Evolutionary conservation across 2,113 vertebrate species (phyloP), one percentile per base, ranked within the genome.

Genomic region (Seriola dumerili): DNA sequence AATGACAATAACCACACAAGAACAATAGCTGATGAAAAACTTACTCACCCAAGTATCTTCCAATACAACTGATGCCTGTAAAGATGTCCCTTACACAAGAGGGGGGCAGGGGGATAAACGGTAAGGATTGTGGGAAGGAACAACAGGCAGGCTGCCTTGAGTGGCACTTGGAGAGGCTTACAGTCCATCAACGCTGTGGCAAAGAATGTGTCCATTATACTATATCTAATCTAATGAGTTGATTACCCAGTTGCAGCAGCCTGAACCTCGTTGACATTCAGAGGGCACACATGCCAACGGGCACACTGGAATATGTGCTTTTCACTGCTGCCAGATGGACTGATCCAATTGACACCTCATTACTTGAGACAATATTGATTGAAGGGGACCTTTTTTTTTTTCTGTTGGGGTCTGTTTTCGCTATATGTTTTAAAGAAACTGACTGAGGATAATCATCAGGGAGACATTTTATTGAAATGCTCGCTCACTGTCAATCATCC

Each of bases 311-410:
- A 70, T 55, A 44, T 58, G 76, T 63, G 69, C 76, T 58, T 29
- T 36, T 69, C 66, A 16, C 54, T 25, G 78, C 76, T 82, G 78
- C 83, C 84, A 92, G 88, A 89, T 90, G 61, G 84, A 90, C 78
- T 86, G 71, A 85, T 76, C 77, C 83, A 58, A 76, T 66, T 83
- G 87, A 92, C 86, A 92, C 85, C 86, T 92, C 86, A 92, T 91
- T 92, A 93, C 90, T 87, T 80, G 59, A 72, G 76, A 80, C 85
- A 78, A 81, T 91, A 86, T 86, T 82, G 85, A 90, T 80, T 72
- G 71, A 75, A 83, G 73, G 62, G 72, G 54, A 38, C 1, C 2
- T 42, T 42, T 11, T 42, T 42, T 23, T 42, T 42, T 58, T 65
- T 71, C 76, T 83, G 44, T 72, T 46, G 5, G 67, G 55, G 8